A percentile compares a stretch with the other conserved stretches of the same genome.
Evolutionary conservation across 2,113 vertebrate species (phyloP).

Genomic region (Nesogale talazaci): DNA sequence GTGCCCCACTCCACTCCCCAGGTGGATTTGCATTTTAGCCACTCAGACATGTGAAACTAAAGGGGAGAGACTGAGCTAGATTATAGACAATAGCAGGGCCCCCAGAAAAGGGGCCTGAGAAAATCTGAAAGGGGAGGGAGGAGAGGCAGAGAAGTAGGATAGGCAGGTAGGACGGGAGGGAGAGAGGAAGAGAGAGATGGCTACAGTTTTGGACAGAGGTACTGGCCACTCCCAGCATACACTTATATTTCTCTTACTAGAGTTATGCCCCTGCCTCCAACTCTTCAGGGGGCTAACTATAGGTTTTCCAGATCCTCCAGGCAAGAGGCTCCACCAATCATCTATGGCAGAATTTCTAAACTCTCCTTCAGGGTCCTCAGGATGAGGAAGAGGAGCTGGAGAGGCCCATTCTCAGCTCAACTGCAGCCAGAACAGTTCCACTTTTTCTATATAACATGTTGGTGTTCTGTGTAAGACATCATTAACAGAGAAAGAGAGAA

Average conservation of each 20-base stretch:
- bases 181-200: no score
- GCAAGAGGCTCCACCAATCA: not conserved
- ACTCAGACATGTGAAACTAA: constrained; percentile 24
- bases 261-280: not conserved
- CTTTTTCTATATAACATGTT: not conserved
- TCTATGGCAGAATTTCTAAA: not conserved
- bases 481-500: not conserved
- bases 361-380: not conserved
- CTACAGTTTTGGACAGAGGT: not conserved
- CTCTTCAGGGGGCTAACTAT: not conserved
- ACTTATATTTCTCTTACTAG: not conserved
- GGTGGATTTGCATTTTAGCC: not conserved
- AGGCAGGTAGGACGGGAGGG: no score
- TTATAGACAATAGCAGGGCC: not conserved
- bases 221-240: not conserved
- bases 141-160: no score
- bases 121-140: not conserved
- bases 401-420: not conserved
- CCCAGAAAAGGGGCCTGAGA: not conserved
- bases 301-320: not conserved
- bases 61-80: not conserved
- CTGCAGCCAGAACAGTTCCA: not conserved
- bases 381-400: not conserved
- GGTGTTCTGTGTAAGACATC: not conserved
- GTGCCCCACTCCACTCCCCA: not conserved